Evolutionary conservation across 2,113 vertebrate genomes (phyloP), one percentile per base, ranked within the genome.

Genomic region (Diadophis punctatus): DNA sequence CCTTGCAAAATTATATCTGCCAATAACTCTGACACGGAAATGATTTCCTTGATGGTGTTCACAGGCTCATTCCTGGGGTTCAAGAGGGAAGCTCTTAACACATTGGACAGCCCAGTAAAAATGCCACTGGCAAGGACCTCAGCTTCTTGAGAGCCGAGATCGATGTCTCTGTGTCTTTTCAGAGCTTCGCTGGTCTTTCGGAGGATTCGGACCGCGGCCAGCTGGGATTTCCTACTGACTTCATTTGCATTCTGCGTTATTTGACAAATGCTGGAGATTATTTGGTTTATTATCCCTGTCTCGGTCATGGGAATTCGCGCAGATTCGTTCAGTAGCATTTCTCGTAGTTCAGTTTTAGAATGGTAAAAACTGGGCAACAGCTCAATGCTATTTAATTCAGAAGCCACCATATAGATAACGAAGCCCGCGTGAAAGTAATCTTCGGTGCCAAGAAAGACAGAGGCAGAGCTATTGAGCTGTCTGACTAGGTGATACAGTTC

Each of bases 91-190:
- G 92, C 58, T 16, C 92, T 94, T 34, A 98, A 51, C 68, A 97
- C 5, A 0, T 97, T 97, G 80, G 96, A 96, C 90, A 98, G 91
- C 16, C 94, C 92, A 0, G 89, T 96, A 14, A 97, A n/a, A 88
- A 98, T 96, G 27, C 97, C 97, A 2, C 92, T 93, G 80, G 80
- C 88, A 87, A 98, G 90, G 12, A 93, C 96, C 93, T 98, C 97
- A 48, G 95, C 92, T 52, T 96, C 95, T 48, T 97, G 96, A 2
- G 97, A 96, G 56, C 56, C 92, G 0, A 39, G 2, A 23, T 0
- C 9, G 4, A 63, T 39, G 5, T 53, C 25, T 23, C 58, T 95
- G 16, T 92, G 52, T 1, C 1, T 51, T 51, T 93, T 94, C 4
- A 98, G 93, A 39, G 87, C 74, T 25, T 11, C 27, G 0, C 74